phyloP scores from a whole-genome alignment of 2,797 vertebrate genomes.

The Cryptoprocta ferox region DNA sequence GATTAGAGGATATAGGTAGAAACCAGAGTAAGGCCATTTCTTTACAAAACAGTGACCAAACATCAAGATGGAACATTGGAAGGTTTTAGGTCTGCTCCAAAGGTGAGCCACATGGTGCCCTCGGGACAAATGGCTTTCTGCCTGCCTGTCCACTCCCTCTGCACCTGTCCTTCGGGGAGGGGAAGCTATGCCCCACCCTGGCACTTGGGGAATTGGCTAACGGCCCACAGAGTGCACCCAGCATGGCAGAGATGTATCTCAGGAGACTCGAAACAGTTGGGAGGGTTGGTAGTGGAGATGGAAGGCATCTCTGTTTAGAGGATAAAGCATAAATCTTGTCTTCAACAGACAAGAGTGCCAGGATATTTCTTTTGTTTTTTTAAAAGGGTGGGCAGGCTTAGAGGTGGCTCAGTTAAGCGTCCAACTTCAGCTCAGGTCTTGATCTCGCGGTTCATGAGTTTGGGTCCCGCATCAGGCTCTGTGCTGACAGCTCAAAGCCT shows the following conservation, averaged over 20 bases:
- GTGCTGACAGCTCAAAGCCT: no score
- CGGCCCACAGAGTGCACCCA: not conserved
- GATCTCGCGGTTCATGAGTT: no score
- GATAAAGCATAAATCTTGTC: not conserved
- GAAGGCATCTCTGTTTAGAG: not conserved
- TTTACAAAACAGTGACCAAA: not conserved
- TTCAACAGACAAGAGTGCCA: not conserved
- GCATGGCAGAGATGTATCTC: rapidly evolving
- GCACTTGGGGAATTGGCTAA: not conserved
- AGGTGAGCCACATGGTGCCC: not conserved
- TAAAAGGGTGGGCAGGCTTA: not conserved
- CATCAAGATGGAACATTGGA: not conserved
- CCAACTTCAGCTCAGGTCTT: no score
- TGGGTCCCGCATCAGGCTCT: no score
- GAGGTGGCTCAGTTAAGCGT: no score
- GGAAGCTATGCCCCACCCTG: no score
- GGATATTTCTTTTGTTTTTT: not conserved
- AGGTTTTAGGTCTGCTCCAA: not conserved
- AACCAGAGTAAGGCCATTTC: not conserved
- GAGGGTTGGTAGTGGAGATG: no score
- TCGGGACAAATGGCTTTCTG: not conserved
- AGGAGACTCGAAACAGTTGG: not conserved
- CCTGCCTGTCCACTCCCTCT: not conserved
- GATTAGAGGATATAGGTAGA: not conserved
- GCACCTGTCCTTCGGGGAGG: not conserved